Evolutionary conservation across 2,797 vertebrate species (phyloP).

Genomic region (Rhinichthys osculus): DNA sequence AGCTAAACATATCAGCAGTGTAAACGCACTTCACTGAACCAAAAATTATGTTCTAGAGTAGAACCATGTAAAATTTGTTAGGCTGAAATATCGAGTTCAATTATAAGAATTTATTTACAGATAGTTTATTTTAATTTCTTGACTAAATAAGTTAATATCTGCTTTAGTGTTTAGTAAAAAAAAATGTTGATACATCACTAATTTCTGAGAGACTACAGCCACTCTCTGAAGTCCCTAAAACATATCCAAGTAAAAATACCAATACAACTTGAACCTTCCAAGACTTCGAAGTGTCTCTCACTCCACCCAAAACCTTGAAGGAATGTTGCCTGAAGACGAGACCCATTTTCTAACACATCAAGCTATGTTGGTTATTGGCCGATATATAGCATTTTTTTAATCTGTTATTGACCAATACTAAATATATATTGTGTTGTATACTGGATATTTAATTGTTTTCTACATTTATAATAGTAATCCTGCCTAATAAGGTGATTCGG

Average conservation of each 20-base stretch:
- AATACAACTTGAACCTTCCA: constrained; percentile 4
- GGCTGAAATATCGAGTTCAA: neutral
- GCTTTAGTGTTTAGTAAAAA: neutral
- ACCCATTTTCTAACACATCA: neutral
- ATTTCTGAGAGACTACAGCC: neutral
- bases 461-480: neutral
- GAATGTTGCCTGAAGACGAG: constrained; percentile 5
- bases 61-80: neutral
- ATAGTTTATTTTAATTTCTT: neutral
- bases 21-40: neutral
- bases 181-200: too few species aligned
- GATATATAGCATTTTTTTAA: neutral
- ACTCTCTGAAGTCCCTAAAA: neutral
- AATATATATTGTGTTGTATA: neutral
- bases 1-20: neutral
- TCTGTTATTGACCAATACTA: neutral
- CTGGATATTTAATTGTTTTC: neutral
- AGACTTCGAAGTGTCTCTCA: neutral
- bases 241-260: neutral
- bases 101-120: neutral
- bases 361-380: neutral
- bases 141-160: neutral
- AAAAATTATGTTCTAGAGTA: neutral
- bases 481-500: too few species aligned
- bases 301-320: neutral